Percentiles rank a stretch among this genome's conserved stretches.
Conservation (phyloP, 2,797 vertebrate genomes). For the Cephalopachus bancanus region DNA sequence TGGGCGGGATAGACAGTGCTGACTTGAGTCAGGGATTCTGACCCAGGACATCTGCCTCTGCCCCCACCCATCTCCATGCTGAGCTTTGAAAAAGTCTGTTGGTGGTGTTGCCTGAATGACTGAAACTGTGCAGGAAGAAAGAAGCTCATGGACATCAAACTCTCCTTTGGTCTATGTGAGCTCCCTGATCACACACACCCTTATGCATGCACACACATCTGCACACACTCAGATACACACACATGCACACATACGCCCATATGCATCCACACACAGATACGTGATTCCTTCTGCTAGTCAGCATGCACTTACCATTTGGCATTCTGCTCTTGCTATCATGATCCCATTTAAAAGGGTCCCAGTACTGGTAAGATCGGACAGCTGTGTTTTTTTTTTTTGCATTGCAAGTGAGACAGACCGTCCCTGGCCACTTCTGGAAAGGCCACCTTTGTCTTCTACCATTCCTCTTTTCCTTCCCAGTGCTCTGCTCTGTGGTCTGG, state of each 20-base stretch:
- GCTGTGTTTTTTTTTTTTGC: neutral
- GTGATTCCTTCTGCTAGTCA: neutral
- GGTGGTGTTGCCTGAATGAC: neutral
- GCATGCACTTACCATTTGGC: neutral
- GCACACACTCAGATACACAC: neutral
- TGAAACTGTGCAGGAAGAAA: neutral
- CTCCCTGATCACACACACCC: neutral
- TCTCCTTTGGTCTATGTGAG: neutral
- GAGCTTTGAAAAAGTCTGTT: neutral
- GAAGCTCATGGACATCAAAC: neutral
- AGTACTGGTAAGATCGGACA: rapidly evolving
- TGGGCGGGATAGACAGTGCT: neutral
- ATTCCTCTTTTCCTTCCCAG: neutral
- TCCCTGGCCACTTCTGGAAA: neutral
- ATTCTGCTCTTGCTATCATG: neutral
- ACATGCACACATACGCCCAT: neutral
- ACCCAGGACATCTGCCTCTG: neutral
- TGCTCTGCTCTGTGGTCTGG: neutral
- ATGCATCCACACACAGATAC: no score
- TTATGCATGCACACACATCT: no score
- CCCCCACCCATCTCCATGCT: neutral
- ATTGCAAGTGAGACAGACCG: neutral
- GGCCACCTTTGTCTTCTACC: neutral
- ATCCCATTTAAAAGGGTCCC: neutral
- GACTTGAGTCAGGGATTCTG: neutral